Base-by-base conservation (phyloP, 1,140 invertebrate genomes). In the Aphis craccivora region DNA sequence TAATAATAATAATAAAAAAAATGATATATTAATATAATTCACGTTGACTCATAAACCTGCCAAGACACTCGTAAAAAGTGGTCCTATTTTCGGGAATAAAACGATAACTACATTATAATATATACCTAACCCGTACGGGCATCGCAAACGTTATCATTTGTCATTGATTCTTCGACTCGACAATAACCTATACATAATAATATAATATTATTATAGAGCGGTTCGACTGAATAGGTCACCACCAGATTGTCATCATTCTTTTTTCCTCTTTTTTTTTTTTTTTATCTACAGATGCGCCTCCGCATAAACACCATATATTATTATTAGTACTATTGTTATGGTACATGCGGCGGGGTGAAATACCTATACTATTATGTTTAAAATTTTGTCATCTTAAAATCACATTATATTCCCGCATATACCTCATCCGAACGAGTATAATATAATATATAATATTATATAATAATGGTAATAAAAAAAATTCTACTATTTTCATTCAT, bases 271-370 rank as follows among this genome's bases (percentile, higher is more conserved):
- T 76, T 67, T 87, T 87, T 48, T 48, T n/a, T 48, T 48, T 48
- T 51, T 51, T 53, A 88, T 88, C 40, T 53, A 53, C 11, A n/a
- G 86, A n/a, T 48, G 37, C 25, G n/a, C 11, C 40, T 9, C 83
- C n/a, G 87, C 40, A 88, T 88, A 88, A 88, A 88, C 53, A 53
- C 45, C 87, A 20, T 45, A 45, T 87, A 88, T 88, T 84, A 84
- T 84, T 83, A 83, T 40, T 40, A 83, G n/a, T 83, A 83, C 40
- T 83, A 83, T 40, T 83, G 35, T 84, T 43, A 43, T 43, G 40
- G 30, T 84, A 43, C 37, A 30, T 0, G 23, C 8, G 48, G 14
- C 9, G 23, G 40, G 43, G 22, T 84, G 83, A 84, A 40, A 84
- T 84, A 88, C 14, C 14, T n/a, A 35, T 88, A 87, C 5, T 35